Conservation (phyloP, 2,888 invertebrate species). For the Rhorus exstirpatorius region DNA sequence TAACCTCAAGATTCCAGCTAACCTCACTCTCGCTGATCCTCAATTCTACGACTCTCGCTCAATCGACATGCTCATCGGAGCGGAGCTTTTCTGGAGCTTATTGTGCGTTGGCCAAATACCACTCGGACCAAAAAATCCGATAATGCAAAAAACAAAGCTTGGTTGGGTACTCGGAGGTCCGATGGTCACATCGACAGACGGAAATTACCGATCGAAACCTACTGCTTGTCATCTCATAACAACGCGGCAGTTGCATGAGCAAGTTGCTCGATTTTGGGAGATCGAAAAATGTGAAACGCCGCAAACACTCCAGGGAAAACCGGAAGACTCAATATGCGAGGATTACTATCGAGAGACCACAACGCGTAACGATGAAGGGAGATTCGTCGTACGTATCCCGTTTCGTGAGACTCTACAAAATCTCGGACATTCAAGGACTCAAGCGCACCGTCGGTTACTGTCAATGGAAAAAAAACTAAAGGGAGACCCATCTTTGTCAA, state of each 20-base stretch:
- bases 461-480: conserved; percentile 25
- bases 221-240: not conserved
- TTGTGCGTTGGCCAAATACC: conserved; percentile 62
- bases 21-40: conserved; percentile 68
- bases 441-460: conserved; percentile 18
- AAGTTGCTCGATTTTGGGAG: conserved; percentile 40
- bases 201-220: not conserved
- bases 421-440: conserved; percentile 36
- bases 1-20: conserved; percentile 45
- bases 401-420: conserved; percentile 11
- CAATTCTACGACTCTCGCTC: conserved; percentile 56
- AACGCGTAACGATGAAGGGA: conserved; percentile 14
- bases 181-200: not conserved
- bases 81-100: conserved; percentile 65
- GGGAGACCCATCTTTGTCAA: not conserved
- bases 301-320: conserved; percentile 34
- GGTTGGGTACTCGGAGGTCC: conserved; percentile 65
- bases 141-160: conserved; percentile 62
- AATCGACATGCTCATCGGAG: conserved; percentile 72
- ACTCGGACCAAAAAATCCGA: conserved; percentile 15
- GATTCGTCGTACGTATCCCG: conserved; percentile 37
- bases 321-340: too few species aligned
- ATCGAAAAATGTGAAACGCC: conserved; percentile 40
- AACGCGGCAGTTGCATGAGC: conserved; percentile 14
- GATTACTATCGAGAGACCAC: conserved; percentile 16